A percentile compares a stretch with the other conserved stretches of the same genome.
These are phyloP conservation scores for Rhea americana DNA, from an alignment of 2,113 vertebrate genomes.

Conservation along the genomic window DNA sequence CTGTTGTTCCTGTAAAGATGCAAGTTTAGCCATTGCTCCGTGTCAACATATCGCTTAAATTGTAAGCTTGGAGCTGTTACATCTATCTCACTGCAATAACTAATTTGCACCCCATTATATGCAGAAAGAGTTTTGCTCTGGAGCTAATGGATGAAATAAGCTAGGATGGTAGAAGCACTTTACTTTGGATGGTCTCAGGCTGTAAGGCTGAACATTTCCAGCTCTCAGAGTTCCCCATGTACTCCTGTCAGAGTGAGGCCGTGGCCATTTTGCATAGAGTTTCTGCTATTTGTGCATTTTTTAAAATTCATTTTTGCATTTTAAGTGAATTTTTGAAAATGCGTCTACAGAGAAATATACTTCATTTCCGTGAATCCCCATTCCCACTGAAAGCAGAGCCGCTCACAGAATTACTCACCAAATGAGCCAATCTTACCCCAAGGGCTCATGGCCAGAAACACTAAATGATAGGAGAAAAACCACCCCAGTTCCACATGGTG, in stretches of 20 bases:
- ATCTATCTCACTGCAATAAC: background rate
- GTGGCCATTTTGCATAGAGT: background rate
- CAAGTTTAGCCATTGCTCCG: background rate
- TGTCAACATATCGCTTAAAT: background rate
- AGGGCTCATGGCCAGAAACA: background rate
- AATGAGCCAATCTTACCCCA: background rate
- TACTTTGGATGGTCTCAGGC: background rate
- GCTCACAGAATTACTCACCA: background rate
- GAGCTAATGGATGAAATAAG: background rate
- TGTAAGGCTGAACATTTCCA: background rate
- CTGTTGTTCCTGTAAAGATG: background rate
- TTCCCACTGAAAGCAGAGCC: too few species aligned
- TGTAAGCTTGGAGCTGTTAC: background rate
- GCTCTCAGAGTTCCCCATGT: rapidly evolving
- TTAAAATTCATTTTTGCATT: background rate
- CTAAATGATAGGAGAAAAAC: background rate
- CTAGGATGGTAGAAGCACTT: background rate
- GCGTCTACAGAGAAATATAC: background rate
- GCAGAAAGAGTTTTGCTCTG: background rate
- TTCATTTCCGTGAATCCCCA: background rate
- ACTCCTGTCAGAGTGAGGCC: background rate
- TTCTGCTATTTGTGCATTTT: background rate
- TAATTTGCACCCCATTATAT: background rate
- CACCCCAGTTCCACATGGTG: background rate
- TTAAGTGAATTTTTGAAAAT: background rate